Evolutionary conservation across 2,113 vertebrate genomes (phyloP), one percentile per base, ranked within the genome.

Genomic region (Motacilla alba): DNA sequence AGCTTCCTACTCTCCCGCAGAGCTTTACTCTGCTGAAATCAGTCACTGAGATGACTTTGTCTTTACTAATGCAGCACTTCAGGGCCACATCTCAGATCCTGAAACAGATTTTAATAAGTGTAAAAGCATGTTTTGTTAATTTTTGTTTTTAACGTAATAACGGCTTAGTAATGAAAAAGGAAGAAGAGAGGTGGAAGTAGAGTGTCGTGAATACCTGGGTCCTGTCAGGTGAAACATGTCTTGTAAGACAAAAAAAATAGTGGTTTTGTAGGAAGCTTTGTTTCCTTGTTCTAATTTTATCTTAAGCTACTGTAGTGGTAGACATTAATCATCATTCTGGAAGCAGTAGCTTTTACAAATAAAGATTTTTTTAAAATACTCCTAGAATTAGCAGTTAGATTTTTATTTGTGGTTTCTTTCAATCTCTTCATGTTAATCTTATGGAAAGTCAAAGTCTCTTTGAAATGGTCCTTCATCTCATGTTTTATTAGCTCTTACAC

Each of bases 241-340:
- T 64, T 58, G 20, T 60, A 47, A 83, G 60, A 75, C 30, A 46
- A 16, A 80, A 80, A 67, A 69, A 64, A 46, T 68, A 6, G 68
- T 63, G 59, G 52, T 75, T 96, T 86, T 23, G 52, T 93, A 83
- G 90, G 79, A 95, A 96, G 88, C 76, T 90, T 83, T 89, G 22
- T 96, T 95, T 93, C 90, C 49, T 37, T 6, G 3, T 95, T 95
- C 93, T 96, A 76, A 89, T 93, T 97, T 94, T 96, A 90, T 53
- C 66, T 82, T 69, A 46, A 75, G 83, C 58, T 87, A 78, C 56
- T 84, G 52, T 81, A 84, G 49, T 46, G 56, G 58, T 70, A 96
- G 85, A 83, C 31, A 26, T 90, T 93, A 96, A 83, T 96, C 90
- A 91, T 93, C 78, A 58, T 87, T 78, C 37, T 53, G 68, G 68